Percentiles rank a stretch among this genome's conserved stretches.
Conservation (phyloP, 2,797 vertebrate genomes). For the Muscicapa comitata region DNA sequence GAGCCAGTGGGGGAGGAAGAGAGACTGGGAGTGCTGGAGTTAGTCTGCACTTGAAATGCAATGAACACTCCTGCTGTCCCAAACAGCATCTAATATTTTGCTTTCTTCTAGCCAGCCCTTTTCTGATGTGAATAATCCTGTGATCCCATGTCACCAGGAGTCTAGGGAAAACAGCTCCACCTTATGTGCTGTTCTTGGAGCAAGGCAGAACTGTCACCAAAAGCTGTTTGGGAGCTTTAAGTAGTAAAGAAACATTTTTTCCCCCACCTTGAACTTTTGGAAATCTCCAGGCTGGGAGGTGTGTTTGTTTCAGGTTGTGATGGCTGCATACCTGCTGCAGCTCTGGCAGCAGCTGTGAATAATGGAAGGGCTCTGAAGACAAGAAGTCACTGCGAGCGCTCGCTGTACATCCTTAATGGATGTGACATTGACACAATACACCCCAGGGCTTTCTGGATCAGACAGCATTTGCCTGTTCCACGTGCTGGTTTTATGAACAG, state of each 20-base stretch:
- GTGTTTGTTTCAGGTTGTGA: not conserved
- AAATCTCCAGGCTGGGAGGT: not conserved
- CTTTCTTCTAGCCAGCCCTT: not conserved
- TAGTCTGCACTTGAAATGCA: not conserved
- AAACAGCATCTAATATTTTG: not conserved
- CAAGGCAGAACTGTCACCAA: not conserved
- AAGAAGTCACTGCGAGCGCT: not conserved
- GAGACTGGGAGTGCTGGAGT: not conserved
- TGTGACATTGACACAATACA: not conserved
- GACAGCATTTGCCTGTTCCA: not conserved
- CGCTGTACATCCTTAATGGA: not conserved
- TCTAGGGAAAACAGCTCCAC: not conserved
- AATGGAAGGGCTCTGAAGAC: not conserved
- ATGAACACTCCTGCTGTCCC: not conserved
- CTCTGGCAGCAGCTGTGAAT: not conserved
- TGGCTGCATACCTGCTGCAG: not conserved
- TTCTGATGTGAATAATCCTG: not conserved
- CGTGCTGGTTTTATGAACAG: constrained; percentile 7
- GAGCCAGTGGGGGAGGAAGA: not conserved
- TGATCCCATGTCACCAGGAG: not conserved
- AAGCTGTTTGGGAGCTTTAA: not conserved
- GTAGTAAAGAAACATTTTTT: not conserved
- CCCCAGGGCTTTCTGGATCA: not conserved
- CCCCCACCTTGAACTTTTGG: not conserved
- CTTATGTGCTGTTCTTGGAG: not conserved